Evolutionary conservation across 2,888 invertebrate species (phyloP).

Genomic region (Chydorus sphaericus): DNA sequence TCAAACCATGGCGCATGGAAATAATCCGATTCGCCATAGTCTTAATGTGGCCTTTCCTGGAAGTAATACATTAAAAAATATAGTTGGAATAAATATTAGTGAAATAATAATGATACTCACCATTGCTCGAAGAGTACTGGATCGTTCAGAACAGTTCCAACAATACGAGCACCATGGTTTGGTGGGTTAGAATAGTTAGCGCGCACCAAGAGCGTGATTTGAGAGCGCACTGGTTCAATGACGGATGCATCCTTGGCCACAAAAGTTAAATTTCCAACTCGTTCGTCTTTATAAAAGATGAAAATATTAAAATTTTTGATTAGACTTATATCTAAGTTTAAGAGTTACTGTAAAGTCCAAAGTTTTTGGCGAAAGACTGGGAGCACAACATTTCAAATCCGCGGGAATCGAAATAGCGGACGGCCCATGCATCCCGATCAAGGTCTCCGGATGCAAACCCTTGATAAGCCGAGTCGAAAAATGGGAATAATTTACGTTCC

Average conservation of each 20-base stretch:
- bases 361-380: slow-evolving; percentile 98
- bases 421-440: slow-evolving; percentile 79
- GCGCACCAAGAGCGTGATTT: slow-evolving; percentile 71
- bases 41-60: slow-evolving; percentile 66
- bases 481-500: slow-evolving; percentile 68
- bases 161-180: slow-evolving; percentile 83
- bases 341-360: slow-evolving; percentile 81
- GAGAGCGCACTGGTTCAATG: slow-evolving; percentile 59
- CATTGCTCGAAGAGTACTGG: slow-evolving; percentile 65
- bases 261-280: slow-evolving; percentile 79
- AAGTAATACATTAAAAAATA: no score
- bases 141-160: slow-evolving; percentile 64
- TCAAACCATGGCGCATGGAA: slow-evolving; percentile 66
- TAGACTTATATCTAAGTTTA: not conserved
- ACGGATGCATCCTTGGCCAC: slow-evolving; percentile 49
- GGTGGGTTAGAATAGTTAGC: slow-evolving; percentile 96
- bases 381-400: slow-evolving; percentile 86
- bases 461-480: slow-evolving; percentile 89
- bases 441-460: slow-evolving; percentile 94
- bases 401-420: slow-evolving; percentile 69
- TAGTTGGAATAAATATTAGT: no score
- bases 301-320: not conserved
- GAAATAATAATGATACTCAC: slow-evolving; percentile 33
- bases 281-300: slow-evolving; percentile 57
- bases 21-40: slow-evolving; percentile 79